phyloP scores from a whole-genome alignment of 2,888 invertebrate species.

The Tipula confusa region DNA sequence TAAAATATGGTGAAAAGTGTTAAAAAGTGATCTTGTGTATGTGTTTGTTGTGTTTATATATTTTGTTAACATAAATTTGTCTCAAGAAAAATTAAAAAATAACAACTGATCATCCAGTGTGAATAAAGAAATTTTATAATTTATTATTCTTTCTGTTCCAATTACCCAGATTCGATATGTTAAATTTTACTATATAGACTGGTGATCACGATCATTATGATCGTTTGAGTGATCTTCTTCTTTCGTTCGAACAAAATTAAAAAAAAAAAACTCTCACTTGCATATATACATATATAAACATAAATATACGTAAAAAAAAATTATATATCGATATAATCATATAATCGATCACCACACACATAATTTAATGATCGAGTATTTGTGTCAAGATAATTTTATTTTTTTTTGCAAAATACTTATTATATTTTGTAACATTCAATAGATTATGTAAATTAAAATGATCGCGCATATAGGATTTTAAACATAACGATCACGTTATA shows the following conservation, averaged over 20 bases:
- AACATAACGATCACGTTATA: not conserved
- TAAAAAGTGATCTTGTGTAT: not conserved
- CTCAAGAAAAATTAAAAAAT: not conserved
- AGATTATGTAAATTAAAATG: not conserved
- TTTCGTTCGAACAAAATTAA: not conserved
- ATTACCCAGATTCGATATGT: not conserved
- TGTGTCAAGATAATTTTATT: constrained; percentile 20
- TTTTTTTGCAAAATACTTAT: not conserved
- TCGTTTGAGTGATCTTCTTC: not conserved
- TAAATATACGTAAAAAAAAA: not conserved
- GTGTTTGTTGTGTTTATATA: not conserved
- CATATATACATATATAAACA: not conserved
- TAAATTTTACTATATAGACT: not conserved
- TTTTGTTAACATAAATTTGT: not conserved
- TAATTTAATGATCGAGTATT: not conserved
- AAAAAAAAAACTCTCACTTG: not conserved
- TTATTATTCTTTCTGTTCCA: constrained; percentile 16
- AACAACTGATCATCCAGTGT: constrained; percentile 6
- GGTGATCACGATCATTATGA: constrained; percentile 1
- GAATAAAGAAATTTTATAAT: constrained; percentile 7
- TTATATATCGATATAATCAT: not conserved
- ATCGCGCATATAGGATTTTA: too few species aligned
- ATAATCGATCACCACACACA: not conserved
- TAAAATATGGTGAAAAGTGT: not conserved
- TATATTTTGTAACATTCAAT: not conserved